Evolutionary conservation across 2,113 vertebrate species (phyloP).

Genomic region (Malurus alboscapulatus): DNA sequence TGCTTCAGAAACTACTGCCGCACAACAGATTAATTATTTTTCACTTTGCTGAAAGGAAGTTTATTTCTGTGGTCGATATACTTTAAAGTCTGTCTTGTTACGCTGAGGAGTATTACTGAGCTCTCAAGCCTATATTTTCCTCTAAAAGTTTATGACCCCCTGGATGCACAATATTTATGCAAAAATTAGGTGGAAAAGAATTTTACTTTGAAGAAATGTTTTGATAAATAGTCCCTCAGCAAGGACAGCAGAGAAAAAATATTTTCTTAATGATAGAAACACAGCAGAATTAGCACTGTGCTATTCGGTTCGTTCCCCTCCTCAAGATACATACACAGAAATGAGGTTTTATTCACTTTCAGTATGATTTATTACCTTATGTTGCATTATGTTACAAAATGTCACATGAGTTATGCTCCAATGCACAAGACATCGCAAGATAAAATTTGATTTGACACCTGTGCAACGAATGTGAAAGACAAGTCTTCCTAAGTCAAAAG

Average conservation of each 20-base stretch:
- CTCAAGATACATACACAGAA: not conserved
- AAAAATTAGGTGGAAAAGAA: not conserved
- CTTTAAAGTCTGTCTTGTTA: not conserved
- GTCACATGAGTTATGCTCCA: slow-evolving; percentile 39
- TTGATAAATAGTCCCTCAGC: not conserved
- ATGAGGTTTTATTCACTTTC: not conserved
- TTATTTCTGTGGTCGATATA: not conserved
- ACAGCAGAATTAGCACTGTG: not conserved
- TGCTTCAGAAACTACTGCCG: not conserved
- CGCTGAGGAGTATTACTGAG: not conserved
- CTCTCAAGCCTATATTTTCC: not conserved
- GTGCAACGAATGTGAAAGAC: slow-evolving; percentile 57
- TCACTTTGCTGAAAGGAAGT: not conserved
- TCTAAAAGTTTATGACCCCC: not conserved
- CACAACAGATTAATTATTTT: slow-evolving; percentile 1
- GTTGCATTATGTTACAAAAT: slow-evolving; percentile 35
- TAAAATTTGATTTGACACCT: slow-evolving; percentile 56
- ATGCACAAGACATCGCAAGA: slow-evolving; percentile 5
- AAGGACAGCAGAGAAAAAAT: not conserved
- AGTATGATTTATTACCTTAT: slow-evolving; percentile 59
- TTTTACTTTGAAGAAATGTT: not conserved
- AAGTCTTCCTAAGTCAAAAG: slow-evolving; percentile 21
- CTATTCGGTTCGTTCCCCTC: not conserved
- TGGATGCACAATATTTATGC: not conserved
- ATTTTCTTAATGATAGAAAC: not conserved